These are phyloP conservation scores for Disparrhopalites patrizii DNA, from an alignment of 2,888 invertebrate genomes.

Conservation along the genomic window DNA sequence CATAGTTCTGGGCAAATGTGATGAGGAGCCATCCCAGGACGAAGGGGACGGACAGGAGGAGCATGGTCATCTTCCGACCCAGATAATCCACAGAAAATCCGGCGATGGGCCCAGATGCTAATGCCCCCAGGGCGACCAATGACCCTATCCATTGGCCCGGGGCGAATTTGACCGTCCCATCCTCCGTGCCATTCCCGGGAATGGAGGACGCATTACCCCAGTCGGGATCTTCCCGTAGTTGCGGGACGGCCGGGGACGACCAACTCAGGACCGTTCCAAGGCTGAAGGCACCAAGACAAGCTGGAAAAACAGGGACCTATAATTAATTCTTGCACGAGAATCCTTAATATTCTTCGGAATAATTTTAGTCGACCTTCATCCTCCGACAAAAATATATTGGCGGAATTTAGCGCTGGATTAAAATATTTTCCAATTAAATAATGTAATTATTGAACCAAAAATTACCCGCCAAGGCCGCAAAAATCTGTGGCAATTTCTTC, in stretches of 20 bases:
- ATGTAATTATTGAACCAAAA: not conserved
- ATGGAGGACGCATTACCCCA: not conserved
- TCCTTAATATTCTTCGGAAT: not conserved
- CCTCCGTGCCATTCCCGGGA: not conserved
- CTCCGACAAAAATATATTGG: not conserved
- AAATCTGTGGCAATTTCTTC: constrained; percentile 19
- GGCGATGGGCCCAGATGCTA: constrained; percentile 37
- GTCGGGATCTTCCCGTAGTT: constrained; percentile 15
- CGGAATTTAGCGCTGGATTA: not conserved
- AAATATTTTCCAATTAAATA: not conserved
- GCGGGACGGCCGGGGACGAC: constrained; percentile 32
- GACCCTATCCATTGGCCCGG: not conserved
- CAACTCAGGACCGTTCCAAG: constrained; percentile 42
- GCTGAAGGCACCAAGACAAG: constrained; percentile 39
- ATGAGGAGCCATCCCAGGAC: constrained; percentile 72
- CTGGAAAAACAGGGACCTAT: not conserved
- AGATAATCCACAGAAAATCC: constrained; percentile 39
- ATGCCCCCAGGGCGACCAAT: constrained; percentile 33
- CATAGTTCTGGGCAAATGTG: constrained; percentile 60
- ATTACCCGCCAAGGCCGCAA: constrained; percentile 29
- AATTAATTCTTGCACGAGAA: not conserved
- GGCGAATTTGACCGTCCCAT: not conserved
- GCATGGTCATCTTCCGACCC: constrained; percentile 42
- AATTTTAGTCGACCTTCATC: not conserved
- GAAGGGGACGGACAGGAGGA: constrained; percentile 39